A percentile compares a stretch with the other conserved stretches of the same genome.
Conservation (phyloP, 1,140 invertebrate genomes). For the Cyrtorhinus lividipennis region DNA sequence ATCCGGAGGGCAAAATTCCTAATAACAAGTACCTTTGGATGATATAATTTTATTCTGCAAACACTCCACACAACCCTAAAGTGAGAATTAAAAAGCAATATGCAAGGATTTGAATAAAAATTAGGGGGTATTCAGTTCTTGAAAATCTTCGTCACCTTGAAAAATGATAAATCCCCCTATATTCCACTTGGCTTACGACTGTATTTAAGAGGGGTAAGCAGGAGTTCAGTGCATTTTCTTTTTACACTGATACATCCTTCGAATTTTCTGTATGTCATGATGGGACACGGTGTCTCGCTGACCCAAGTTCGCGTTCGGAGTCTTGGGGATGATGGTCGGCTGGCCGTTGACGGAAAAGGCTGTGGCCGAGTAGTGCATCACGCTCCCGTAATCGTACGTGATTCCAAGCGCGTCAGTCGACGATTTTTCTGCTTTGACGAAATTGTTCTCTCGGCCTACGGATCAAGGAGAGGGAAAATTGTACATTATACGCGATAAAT, state of each 20-base stretch:
- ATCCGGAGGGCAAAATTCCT: no score
- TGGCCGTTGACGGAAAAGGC: constrained; percentile 59
- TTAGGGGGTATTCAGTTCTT: no score
- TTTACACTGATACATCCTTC: constrained; percentile 59
- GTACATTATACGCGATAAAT: not conserved
- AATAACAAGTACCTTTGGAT: no score
- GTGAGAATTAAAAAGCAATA: no score
- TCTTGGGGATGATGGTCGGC: constrained; percentile 51
- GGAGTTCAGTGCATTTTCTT: constrained; percentile 15
- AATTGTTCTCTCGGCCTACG: constrained; percentile 50
- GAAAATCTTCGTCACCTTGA: no score
- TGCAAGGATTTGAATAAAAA: no score
- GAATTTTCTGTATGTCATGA: constrained; percentile 57
- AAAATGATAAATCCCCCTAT: no score
- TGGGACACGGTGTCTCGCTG: constrained; percentile 55
- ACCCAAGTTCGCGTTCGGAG: constrained; percentile 31
- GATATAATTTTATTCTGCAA: no score
- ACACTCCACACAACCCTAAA: no score
- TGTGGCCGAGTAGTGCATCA: constrained; percentile 69
- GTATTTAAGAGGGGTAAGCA: no score
- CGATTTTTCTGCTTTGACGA: constrained; percentile 43
- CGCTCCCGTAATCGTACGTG: constrained; percentile 60
- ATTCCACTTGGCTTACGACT: no score
- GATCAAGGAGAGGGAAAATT: no score
- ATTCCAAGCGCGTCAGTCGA: constrained; percentile 45